Percentiles rank a stretch among this genome's conserved stretches.
These are phyloP conservation scores for Eulemur rufifrons DNA, from an alignment of 2,113 vertebrate species.

Conservation along the genomic window DNA sequence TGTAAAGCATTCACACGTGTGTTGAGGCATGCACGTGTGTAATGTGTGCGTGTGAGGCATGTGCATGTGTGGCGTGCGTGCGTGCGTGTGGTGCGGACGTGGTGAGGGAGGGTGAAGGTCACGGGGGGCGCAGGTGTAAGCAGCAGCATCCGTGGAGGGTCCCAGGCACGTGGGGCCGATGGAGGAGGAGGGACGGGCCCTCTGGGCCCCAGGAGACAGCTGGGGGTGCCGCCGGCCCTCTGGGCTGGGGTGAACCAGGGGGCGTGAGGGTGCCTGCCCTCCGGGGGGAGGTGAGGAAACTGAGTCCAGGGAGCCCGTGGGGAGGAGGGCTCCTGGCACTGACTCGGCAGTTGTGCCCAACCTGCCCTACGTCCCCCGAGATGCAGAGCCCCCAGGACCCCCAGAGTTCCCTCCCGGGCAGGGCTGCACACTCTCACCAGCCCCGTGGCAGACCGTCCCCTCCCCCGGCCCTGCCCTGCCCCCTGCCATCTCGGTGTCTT, in stretches of 20 bases:
- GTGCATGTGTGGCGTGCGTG: too few species aligned
- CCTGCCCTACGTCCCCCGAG: not conserved
- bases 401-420: not conserved
- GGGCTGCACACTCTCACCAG: not conserved
- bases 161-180: fast-evolving
- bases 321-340: too few species aligned
- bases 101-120: not conserved
- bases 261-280: too few species aligned
- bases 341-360: not conserved
- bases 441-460: not conserved
- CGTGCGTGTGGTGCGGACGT: too few species aligned
- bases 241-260: fast-evolving
- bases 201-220: not conserved
- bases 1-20: too few species aligned
- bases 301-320: not conserved
- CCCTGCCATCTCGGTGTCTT: not conserved
- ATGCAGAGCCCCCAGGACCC: not conserved
- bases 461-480: too few species aligned
- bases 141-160: not conserved
- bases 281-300: not conserved
- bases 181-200: not conserved
- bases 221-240: fast-evolving
- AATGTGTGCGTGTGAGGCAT: too few species aligned
- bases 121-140: not conserved
- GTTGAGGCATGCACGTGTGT: too few species aligned